Evolutionary conservation across 2,113 vertebrate genomes (phyloP).

Genomic region (Osmerus mordax): DNA sequence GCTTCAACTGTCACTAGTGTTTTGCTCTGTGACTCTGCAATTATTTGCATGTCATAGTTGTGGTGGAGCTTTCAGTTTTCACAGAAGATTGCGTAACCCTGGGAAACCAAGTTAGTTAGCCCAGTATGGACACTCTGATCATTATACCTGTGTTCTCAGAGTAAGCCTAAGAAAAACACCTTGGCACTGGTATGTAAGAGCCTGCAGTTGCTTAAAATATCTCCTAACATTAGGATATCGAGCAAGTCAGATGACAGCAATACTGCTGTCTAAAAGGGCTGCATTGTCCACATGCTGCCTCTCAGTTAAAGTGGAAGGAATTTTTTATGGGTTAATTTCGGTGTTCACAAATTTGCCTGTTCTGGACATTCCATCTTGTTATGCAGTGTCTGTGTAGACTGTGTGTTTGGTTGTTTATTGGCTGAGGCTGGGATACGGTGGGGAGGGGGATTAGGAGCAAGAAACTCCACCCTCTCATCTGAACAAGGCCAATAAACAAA

Average conservation of each 20-base stretch:
- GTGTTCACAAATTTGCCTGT: conserved; percentile 52
- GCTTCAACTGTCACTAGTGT: conserved; percentile 50
- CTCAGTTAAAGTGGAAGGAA: conserved; percentile 70
- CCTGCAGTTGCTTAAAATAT: conserved; percentile 54
- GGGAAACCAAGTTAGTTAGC: background rate
- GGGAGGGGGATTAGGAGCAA: conserved; percentile 32
- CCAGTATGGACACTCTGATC: background rate
- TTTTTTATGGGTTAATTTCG: conserved; percentile 62
- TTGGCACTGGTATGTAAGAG: conserved; percentile 37
- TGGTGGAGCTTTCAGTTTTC: conserved; percentile 40
- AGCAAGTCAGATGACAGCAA: conserved; percentile 66
- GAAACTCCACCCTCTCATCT: background rate
- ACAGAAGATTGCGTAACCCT: conserved; percentile 8
- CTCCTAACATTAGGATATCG: conserved; percentile 42
- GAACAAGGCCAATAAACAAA: background rate
- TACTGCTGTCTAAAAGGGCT: conserved; percentile 57
- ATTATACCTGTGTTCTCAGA: background rate
- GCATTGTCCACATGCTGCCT: conserved; percentile 53
- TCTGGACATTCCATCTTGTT: conserved; percentile 56
- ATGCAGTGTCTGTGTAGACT: conserved; percentile 42
- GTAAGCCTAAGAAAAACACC: conserved; percentile 39
- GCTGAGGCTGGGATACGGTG: conserved; percentile 40
- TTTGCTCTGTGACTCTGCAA: conserved; percentile 58
- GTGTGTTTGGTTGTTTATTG: conserved; percentile 42
- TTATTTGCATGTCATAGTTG: conserved; percentile 62